Conservation (phyloP, 2,113 vertebrate species). For the Myrmophylax atrothorax region DNA sequence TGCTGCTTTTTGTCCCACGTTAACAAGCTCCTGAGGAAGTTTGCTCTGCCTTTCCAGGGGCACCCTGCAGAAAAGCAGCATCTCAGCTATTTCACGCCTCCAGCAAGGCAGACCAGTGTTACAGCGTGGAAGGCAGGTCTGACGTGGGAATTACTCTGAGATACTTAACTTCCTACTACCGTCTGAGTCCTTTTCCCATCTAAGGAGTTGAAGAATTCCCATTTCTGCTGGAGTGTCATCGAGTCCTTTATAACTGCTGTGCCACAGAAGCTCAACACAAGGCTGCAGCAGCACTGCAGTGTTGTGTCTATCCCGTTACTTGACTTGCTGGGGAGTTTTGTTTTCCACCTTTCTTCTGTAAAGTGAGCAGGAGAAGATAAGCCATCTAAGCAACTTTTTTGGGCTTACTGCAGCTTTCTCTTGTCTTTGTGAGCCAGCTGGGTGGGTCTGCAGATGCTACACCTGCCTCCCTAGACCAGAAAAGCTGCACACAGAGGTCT, state of each 20-base stretch:
- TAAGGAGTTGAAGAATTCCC: background rate
- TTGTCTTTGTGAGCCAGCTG: no score
- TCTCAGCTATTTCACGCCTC: background rate
- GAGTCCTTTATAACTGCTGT: no score
- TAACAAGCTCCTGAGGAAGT: no score
- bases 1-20: accelerated
- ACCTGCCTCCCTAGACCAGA: background rate
- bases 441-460: no score
- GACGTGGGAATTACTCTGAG: background rate
- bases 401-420: background rate
- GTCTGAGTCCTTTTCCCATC: background rate
- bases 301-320: background rate
- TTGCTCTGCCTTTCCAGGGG: no score
- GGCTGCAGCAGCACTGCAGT: background rate
- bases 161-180: background rate
- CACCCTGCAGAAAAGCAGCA: background rate
- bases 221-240: background rate
- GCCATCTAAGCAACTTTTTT: background rate
- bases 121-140: background rate
- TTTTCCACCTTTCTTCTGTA: background rate
- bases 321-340: background rate
- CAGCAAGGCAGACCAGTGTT: background rate
- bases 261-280: background rate
- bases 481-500: background rate
- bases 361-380: background rate